phyloP scores from a whole-genome alignment of 2,113 vertebrate species.

The Brienomyrus longianalis region DNA sequence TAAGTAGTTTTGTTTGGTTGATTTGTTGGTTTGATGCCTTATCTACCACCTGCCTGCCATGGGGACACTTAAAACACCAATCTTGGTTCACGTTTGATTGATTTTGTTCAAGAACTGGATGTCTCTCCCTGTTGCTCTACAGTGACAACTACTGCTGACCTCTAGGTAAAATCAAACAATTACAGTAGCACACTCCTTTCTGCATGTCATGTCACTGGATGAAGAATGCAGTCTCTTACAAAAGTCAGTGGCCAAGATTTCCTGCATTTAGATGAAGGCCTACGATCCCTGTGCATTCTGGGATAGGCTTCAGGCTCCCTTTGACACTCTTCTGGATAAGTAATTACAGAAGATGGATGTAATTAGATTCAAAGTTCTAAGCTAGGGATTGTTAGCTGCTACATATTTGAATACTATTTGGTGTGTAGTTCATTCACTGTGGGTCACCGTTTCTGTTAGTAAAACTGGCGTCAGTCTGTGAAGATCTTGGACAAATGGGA shows the following conservation, averaged over 20 bases:
- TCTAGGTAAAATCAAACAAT: not conserved
- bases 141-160: not conserved
- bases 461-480: not conserved
- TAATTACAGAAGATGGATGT: not conserved
- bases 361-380: not conserved
- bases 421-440: not conserved
- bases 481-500: not conserved
- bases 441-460: not conserved
- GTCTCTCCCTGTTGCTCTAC: not conserved
- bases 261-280: not conserved
- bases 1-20: not conserved
- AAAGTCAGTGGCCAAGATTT: not conserved
- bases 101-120: not conserved
- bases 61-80: not conserved
- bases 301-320: not conserved
- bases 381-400: not conserved
- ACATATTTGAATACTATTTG: not conserved
- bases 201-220: not conserved
- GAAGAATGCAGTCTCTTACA: not conserved
- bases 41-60: not conserved
- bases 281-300: not conserved
- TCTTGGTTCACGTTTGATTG: not conserved
- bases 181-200: not conserved
- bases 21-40: not conserved
- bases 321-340: not conserved